Conservation (phyloP, 1,140 invertebrate species). For the Oscheius sp. region DNA sequence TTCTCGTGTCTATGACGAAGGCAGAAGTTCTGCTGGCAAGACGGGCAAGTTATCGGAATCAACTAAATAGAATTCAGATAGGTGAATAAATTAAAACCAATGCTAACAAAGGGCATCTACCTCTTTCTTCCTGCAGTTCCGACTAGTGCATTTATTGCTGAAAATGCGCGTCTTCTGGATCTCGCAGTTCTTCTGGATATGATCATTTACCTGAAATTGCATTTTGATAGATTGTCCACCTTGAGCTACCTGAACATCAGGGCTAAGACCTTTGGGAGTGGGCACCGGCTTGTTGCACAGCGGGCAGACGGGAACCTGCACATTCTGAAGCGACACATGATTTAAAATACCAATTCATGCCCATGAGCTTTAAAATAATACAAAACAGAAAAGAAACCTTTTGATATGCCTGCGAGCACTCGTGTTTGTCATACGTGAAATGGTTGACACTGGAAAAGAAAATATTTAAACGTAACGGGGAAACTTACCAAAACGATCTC, state of each 20-base stretch:
- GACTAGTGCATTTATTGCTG: background rate
- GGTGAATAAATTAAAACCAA: too few relatives aligned
- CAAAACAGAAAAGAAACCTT: background rate
- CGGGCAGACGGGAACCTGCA: background rate
- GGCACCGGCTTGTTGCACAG: background rate
- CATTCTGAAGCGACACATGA: slow-evolving; percentile 8
- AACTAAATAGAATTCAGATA: too few relatives aligned
- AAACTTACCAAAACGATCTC: background rate
- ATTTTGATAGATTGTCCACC: background rate
- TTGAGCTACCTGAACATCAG: background rate
- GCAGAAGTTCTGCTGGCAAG: background rate
- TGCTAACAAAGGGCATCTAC: too few relatives aligned
- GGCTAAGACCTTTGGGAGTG: background rate
- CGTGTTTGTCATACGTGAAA: background rate
- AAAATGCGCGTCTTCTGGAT: background rate
- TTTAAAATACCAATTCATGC: too few relatives aligned
- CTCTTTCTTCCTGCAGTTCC: background rate
- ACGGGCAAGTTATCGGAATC: background rate
- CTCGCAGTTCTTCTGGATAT: slow-evolving; percentile 1
- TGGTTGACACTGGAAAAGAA: too few relatives aligned
- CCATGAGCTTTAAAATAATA: background rate
- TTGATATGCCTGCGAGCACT: background rate
- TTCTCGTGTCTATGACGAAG: background rate
- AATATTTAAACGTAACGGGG: too few relatives aligned
- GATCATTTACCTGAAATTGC: background rate